Base-by-base conservation (phyloP, 2,888 invertebrate species). In the Parascotia fuliginaria region DNA sequence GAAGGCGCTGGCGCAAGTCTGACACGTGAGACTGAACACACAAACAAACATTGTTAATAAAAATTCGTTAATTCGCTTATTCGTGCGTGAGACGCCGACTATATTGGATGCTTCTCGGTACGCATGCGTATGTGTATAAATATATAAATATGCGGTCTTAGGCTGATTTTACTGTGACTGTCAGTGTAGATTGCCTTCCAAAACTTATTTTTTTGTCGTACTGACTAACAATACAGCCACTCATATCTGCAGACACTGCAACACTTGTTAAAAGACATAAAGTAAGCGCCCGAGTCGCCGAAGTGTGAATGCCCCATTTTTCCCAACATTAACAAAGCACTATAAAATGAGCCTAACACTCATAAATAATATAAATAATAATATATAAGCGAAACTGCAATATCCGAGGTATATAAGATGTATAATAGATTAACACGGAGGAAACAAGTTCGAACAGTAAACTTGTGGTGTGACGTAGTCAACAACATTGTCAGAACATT, bases 21-120 rank as follows among this genome's bases (percentile, higher is more conserved):
- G 79, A 65, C 70, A 70, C 77, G 79, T 74, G 79, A 81, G 78
- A 80, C 81, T 81, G 81, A 83, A 75, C 81, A 78, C 78, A 78
- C 77, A 73, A 70, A 75, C 75, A 64, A 68, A 72, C 62, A 69
- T 73, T 72, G 75, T 61, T 67, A 62, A 63, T 55, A 57, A 69
- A n/a, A 71, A 63, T 64, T 59, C 65, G 64, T 68, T 62, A 55
- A 68, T 56, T 59, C 45, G 60, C 59, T 53, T 55, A 55, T 55
- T 59, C 55, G 63, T 55, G 55, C 54, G 50, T 44, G 61, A 51
- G 43, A 32, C 24, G 39, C 37, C 54, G 52, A 40, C 45, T 56
- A 44, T 42, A 50, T 45, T 44, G 48, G 45, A 43, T 52, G 53
- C 47, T 49, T 42, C 40, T 36, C 40, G 7, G 39, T 58, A 50